Evolutionary conservation across 2,888 invertebrate species (phyloP).

Genomic region (Machimus atricapillus): DNA sequence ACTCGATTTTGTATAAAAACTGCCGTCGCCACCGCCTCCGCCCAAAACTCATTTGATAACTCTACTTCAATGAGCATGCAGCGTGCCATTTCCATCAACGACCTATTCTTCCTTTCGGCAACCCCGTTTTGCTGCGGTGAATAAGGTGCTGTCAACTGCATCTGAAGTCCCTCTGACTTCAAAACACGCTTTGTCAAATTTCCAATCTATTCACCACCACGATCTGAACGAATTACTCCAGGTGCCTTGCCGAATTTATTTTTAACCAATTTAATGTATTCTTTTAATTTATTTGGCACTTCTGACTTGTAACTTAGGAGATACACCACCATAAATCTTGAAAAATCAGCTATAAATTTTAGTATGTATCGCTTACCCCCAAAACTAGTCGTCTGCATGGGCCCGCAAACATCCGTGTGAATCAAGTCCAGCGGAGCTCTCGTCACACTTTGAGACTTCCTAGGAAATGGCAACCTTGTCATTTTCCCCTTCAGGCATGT

Average conservation of each 20-base stretch:
- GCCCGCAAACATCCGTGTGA: conserved; percentile 54
- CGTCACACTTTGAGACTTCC: conserved; percentile 45
- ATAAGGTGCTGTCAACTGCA: conserved; percentile 48
- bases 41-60: conserved; percentile 46
- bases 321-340: conserved; percentile 49
- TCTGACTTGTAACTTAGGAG: conserved; percentile 47
- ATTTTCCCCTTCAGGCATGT: conserved; percentile 50
- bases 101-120: conserved; percentile 50
- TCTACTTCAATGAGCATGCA: conserved; percentile 51
- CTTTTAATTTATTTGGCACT: conserved; percentile 41
- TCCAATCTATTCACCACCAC: conserved; percentile 51
- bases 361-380: conserved; percentile 51
- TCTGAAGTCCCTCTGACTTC: conserved; percentile 50
- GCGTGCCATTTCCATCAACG: conserved; percentile 49
- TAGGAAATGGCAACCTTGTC: conserved; percentile 49
- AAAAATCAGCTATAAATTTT: conserved; percentile 54
- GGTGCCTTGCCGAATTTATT: conserved; percentile 42
- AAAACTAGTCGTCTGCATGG: conserved; percentile 51
- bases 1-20: conserved; percentile 47
- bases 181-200: conserved; percentile 46
- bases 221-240: conserved; percentile 45
- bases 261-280: conserved; percentile 42
- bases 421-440: conserved; percentile 49
- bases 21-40: conserved; percentile 44
- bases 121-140: conserved; percentile 51